Percentiles rank a stretch among this genome's conserved stretches.
phyloP scores from a whole-genome alignment of 2,797 vertebrate species.

The Hydrocynus forskahlii region DNA sequence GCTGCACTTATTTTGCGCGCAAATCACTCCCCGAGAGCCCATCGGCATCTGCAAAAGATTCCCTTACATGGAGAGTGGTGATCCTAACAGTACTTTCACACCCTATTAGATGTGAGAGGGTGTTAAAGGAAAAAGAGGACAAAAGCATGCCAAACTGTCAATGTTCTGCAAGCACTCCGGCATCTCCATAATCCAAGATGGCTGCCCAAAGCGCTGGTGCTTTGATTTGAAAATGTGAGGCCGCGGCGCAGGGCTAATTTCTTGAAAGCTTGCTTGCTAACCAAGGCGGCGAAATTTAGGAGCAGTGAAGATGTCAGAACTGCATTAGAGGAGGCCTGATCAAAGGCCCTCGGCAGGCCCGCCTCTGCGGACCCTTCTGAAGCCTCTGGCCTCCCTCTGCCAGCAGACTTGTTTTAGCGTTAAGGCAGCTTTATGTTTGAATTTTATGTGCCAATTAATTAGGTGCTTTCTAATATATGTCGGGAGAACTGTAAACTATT shows the following conservation, averaged over 20 bases:
- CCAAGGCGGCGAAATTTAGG: slow-evolving; percentile 69
- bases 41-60: slow-evolving; percentile 52
- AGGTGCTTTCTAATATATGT: slow-evolving; percentile 65
- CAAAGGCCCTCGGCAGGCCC: slow-evolving; percentile 63
- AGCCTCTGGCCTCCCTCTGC: slow-evolving; percentile 46
- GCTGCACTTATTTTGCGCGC: slow-evolving; percentile 53
- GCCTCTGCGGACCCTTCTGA: slow-evolving; percentile 34
- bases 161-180: slow-evolving; percentile 29
- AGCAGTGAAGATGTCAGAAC: slow-evolving; percentile 74
- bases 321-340: slow-evolving; percentile 68
- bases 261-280: slow-evolving; percentile 60
- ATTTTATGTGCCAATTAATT: slow-evolving; percentile 69
- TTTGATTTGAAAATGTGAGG: slow-evolving; percentile 57
- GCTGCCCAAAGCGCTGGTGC: slow-evolving; percentile 4
- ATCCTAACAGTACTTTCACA: slow-evolving; percentile 67
- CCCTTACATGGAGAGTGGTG: slow-evolving; percentile 59
- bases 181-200: slow-evolving; percentile 56
- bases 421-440: slow-evolving; percentile 64
- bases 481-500: slow-evolving; percentile 62
- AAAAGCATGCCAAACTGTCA: slow-evolving; percentile 59
- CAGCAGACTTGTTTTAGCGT: slow-evolving; percentile 60
- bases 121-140: slow-evolving; percentile 66
- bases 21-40: slow-evolving; percentile 49
- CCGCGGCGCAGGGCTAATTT: slow-evolving; percentile 59
- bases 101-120: slow-evolving; percentile 71